These are phyloP conservation scores for Campaea margaritaria DNA, from an alignment of 2,888 invertebrate species.

Conservation along the genomic window DNA sequence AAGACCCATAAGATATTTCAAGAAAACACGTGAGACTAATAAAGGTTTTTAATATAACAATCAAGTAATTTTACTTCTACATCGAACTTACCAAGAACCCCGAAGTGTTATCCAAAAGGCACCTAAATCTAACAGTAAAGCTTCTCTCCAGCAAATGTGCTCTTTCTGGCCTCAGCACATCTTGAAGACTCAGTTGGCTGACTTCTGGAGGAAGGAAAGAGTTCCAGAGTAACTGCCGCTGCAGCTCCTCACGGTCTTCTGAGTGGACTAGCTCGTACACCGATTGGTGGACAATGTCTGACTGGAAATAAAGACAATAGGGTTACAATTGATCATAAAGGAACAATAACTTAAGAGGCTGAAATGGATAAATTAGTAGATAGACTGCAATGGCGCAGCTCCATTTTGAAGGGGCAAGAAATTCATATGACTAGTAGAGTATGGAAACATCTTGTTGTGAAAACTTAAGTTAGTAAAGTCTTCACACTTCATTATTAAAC, in stretches of 20 bases:
- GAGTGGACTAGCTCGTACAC: constrained; percentile 99
- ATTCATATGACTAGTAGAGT: too few species aligned
- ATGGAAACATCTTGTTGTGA: too few species aligned
- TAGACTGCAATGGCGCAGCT: too few species aligned
- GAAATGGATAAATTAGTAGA: too few species aligned
- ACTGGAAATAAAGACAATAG: constrained; percentile 87
- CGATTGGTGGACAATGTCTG: constrained; percentile 99
- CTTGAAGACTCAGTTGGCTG: constrained; percentile 91
- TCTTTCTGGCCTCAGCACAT: constrained; percentile 95
- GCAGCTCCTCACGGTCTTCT: constrained; percentile 98
- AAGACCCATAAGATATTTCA: too few species aligned
- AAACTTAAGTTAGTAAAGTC: too few species aligned
- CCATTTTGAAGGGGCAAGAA: too few species aligned
- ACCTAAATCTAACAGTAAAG: constrained; percentile 99
- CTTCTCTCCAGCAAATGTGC: constrained; percentile 96
- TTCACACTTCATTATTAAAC: too few species aligned
- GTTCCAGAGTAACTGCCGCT: constrained; percentile 97
- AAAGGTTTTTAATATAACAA: neutral
- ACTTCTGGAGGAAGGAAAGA: constrained; percentile 94
- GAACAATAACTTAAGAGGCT: too few species aligned
- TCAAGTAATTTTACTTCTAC: too few species aligned
- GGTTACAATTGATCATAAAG: neutral
- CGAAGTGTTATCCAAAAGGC: constrained; percentile 99
- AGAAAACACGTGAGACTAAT: too few species aligned
- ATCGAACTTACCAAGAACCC: constrained; percentile 95